phyloP scores from a whole-genome alignment of 2,113 vertebrate species.

The Sceloporus tristichus region DNA sequence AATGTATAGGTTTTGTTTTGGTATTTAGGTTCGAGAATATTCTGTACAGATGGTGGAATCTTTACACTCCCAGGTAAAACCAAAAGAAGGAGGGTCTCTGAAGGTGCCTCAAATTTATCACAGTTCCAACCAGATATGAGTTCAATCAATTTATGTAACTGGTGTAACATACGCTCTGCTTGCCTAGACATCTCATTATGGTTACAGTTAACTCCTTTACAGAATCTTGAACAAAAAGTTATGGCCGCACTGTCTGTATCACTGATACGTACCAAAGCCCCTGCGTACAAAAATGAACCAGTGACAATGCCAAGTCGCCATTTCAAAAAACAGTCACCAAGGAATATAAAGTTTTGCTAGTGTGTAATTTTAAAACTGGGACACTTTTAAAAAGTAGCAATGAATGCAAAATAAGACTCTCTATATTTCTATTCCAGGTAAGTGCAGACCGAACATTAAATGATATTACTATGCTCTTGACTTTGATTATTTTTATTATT shows the following conservation, averaged over 20 bases:
- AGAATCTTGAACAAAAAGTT: constrained; percentile 70
- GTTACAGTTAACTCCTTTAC: constrained; percentile 42
- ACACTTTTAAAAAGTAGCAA: constrained; percentile 71
- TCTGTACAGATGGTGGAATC: constrained; percentile 63
- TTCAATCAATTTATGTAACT: constrained; percentile 64
- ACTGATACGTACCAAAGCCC: constrained; percentile 53
- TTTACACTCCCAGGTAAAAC: constrained; percentile 46
- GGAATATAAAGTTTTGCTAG: constrained; percentile 69
- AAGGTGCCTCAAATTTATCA: constrained; percentile 45
- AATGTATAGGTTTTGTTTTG: constrained; percentile 72
- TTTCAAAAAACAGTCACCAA: constrained; percentile 58
- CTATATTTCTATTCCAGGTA: constrained; percentile 45
- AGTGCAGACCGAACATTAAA: constrained; percentile 39
- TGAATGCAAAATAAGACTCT: constrained; percentile 59
- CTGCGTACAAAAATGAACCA: constrained; percentile 58
- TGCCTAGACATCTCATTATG: constrained; percentile 36
- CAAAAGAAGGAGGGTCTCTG: constrained; percentile 52
- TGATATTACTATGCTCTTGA: constrained; percentile 57
- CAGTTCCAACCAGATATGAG: constrained; percentile 43
- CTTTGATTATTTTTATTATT: constrained; percentile 61
- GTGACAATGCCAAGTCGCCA: constrained; percentile 74
- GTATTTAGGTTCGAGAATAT: constrained; percentile 51
- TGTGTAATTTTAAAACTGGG: constrained; percentile 74
- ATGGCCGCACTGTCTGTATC: constrained; percentile 59
- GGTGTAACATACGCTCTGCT: constrained; percentile 40